Conservation (phyloP, 2,888 invertebrate genomes). For the Polyploca ridens region DNA sequence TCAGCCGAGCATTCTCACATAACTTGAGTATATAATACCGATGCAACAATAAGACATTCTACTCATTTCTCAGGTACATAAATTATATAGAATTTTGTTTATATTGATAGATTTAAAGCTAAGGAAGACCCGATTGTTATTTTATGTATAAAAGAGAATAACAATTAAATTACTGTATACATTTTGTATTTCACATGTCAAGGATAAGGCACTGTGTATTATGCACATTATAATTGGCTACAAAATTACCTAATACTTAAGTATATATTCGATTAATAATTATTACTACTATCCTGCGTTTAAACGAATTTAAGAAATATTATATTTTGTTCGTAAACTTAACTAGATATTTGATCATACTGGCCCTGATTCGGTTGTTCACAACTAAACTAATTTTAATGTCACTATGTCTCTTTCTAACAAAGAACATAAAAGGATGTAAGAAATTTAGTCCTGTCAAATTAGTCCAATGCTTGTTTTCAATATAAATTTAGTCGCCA, state of each 20-base stretch:
- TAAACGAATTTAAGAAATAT: neutral
- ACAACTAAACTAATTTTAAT: no score
- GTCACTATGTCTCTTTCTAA: no score
- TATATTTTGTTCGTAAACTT: neutral
- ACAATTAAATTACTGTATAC: neutral
- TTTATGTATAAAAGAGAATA: neutral
- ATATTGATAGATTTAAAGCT: neutral
- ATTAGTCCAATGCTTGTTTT: no score
- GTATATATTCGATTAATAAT: conserved; percentile 2
- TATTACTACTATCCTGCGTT: neutral
- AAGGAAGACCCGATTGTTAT: neutral
- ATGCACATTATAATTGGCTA: conserved; percentile 26
- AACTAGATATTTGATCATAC: neutral
- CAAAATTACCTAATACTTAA: conserved; percentile 23
- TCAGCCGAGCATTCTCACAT: conserved; percentile 59
- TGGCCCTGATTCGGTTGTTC: no score
- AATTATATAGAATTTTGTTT: neutral
- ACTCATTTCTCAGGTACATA: neutral
- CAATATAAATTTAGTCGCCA: no score
- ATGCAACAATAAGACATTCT: conserved; percentile 11
- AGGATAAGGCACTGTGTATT: conserved; percentile 25
- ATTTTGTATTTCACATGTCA: conserved; percentile 16
- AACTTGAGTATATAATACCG: conserved; percentile 57
- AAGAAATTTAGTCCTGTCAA: no score
- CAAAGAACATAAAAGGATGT: no score